Conservation (phyloP, 1,140 invertebrate genomes). For the Drosophila neocordata region DNA sequence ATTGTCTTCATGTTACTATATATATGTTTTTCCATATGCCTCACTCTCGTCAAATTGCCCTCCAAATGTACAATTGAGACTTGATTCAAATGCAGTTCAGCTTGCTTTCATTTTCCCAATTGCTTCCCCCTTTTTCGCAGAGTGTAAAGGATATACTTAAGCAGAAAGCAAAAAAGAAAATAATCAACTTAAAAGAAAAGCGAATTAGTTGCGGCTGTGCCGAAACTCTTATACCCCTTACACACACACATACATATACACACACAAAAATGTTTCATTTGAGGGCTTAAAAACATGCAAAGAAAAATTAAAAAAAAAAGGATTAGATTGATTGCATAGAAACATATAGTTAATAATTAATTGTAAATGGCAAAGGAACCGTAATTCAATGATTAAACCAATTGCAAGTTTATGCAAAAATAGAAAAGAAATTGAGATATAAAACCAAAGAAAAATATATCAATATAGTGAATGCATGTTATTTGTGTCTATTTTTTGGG, state of each 20-base stretch:
- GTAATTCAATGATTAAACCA: conserved; percentile 53
- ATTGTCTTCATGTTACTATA: conserved; percentile 1
- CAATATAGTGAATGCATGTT: conserved; percentile 62
- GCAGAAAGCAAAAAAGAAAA: not conserved
- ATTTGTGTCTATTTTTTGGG: conserved; percentile 73
- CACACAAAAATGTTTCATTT: not conserved
- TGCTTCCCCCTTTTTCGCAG: not conserved
- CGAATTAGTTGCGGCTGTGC: conserved; percentile 1
- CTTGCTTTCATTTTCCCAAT: not conserved
- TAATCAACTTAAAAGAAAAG: not conserved
- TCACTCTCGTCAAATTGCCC: conserved; percentile 2
- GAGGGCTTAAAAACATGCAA: not conserved
- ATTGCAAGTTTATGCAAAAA: conserved; percentile 37
- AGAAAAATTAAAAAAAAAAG: not conserved
- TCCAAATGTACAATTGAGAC: conserved; percentile 6
- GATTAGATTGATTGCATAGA: conserved; percentile 13
- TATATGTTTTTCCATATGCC: not conserved
- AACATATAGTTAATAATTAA: conserved; percentile 32
- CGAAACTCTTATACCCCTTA: not conserved
- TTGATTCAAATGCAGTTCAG: not conserved
- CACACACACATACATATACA: too few species aligned
- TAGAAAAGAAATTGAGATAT: not conserved
- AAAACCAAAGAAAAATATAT: conserved; percentile 27
- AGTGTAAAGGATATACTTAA: not conserved
- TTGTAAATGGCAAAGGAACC: conserved; percentile 46